These are phyloP conservation scores for Odocoileus virginianus DNA, from an alignment of 2,113 vertebrate species.

Conservation along the genomic window DNA sequence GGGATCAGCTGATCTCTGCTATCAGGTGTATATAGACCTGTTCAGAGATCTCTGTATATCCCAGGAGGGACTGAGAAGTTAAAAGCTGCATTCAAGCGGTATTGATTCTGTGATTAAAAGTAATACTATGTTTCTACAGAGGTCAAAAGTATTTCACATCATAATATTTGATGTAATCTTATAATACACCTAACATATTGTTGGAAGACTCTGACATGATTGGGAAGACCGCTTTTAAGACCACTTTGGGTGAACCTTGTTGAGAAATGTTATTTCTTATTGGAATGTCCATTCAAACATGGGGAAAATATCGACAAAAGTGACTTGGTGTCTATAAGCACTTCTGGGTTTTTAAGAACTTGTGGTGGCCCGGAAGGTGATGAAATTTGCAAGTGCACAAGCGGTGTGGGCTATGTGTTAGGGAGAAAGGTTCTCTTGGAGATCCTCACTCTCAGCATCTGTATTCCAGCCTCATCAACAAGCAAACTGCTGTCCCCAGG, in stretches of 20 bases:
- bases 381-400: not conserved
- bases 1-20: not conserved
- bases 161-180: not conserved
- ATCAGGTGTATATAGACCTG: not conserved
- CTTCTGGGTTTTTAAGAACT: slow-evolving; percentile 3
- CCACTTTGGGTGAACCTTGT: not conserved
- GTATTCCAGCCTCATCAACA: not conserved
- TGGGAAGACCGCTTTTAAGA: not conserved
- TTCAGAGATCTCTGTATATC: not conserved
- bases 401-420: not conserved
- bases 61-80: not conserved
- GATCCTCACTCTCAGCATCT: not conserved
- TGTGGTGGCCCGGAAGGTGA: not conserved
- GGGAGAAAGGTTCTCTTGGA: not conserved
- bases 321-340: not conserved
- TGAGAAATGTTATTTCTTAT: slow-evolving; percentile 15
- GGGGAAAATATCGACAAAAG: not conserved
- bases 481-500: not conserved
- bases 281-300: not conserved
- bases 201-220: not conserved
- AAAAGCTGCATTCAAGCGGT: not conserved
- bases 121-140: not conserved
- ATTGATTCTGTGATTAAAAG: not conserved
- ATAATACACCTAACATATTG: not conserved
- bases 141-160: not conserved